phyloP scores from a whole-genome alignment of 2,888 invertebrate genomes.

The Bembecia ichneumoniformis region DNA sequence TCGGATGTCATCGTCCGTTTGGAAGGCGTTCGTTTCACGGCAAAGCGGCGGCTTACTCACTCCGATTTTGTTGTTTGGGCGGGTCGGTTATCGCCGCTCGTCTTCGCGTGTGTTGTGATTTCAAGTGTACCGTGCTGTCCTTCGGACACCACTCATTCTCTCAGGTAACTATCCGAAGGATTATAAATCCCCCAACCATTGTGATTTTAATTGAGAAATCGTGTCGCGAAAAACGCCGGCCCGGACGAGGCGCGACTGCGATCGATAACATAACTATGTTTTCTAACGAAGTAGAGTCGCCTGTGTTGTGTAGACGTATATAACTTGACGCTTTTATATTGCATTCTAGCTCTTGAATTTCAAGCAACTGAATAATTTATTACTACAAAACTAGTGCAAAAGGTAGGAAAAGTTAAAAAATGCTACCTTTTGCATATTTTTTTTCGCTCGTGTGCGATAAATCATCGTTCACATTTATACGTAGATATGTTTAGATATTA shows the following conservation, averaged over 20 bases:
- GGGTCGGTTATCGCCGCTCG: conserved; percentile 57
- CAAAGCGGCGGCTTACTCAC: conserved; percentile 30
- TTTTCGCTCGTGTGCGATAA: too few species aligned
- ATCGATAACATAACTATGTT: conserved; percentile 70
- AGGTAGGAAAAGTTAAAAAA: too few species aligned
- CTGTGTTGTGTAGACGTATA: background rate
- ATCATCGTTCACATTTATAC: too few species aligned
- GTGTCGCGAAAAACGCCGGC: conserved; percentile 33
- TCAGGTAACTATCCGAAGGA: conserved; percentile 39
- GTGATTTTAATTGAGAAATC: conserved; percentile 31
- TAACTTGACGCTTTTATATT: background rate
- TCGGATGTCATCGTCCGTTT: conserved; percentile 59
- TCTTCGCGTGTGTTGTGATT: conserved; percentile 60
- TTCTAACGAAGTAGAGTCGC: conserved; percentile 26
- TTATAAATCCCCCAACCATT: background rate
- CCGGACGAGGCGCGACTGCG: conserved; percentile 44
- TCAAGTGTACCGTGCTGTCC: conserved; percentile 51
- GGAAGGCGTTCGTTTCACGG: conserved; percentile 28
- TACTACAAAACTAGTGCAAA: too few species aligned
- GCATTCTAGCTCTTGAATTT: background rate
- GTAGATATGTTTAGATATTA: too few species aligned
- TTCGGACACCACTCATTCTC: conserved; percentile 32
- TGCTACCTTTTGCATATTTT: too few species aligned
- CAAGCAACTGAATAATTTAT: too few species aligned
- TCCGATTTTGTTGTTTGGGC: conserved; percentile 54